Base-by-base conservation (phyloP, 2,113 vertebrate species). In the Rhizomys pruinosus region DNA sequence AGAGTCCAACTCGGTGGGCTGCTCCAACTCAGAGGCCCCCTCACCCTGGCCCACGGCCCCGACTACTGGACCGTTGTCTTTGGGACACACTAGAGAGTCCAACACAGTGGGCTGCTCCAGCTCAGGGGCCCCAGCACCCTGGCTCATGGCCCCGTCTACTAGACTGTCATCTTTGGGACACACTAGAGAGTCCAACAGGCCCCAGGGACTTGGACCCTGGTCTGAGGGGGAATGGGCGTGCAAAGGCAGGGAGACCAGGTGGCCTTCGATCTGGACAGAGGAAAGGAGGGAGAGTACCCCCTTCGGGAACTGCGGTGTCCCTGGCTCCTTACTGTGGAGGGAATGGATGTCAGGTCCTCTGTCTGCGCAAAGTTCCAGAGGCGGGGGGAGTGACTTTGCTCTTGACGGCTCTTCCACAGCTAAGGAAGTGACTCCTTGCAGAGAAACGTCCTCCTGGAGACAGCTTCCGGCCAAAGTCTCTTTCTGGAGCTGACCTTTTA, bases 221-320 rank as follows among this genome's bases (percentile, higher is more conserved):
- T 89, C 76, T 0, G 22, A 59, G 61, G 90, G 74, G 42, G 92
- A 89, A 39, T 90, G 78, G 1, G 63, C 25, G 13, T 95, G 69
- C 64, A 95, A 71, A 61, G 87, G 74, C 64, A 97, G 82, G 64
- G 94, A 90, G 61, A 68, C 52, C 0, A 92, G 93, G 55, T 76
- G 84, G 57, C 96, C 97, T 11, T 97, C 96, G 0, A 97, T 92
- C 94, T 96, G 96, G 42, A 97, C 93, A 22, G 97, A 97, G 80
- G 95, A 92, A 32, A 97, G 96, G 47, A 97, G 92, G 55, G 96
- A 88, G 9, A 96, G 87, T 1, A 85, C 76, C 63, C 64, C 44
- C 17, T 68, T 87, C 10, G 97, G 68, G 94, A 87, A 91, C 1
- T 37, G 78, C 1, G 80, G 80, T 11, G 76, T 80, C 34, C 66